Conservation (phyloP, 2,888 invertebrate species). For the Euproctis similis region DNA sequence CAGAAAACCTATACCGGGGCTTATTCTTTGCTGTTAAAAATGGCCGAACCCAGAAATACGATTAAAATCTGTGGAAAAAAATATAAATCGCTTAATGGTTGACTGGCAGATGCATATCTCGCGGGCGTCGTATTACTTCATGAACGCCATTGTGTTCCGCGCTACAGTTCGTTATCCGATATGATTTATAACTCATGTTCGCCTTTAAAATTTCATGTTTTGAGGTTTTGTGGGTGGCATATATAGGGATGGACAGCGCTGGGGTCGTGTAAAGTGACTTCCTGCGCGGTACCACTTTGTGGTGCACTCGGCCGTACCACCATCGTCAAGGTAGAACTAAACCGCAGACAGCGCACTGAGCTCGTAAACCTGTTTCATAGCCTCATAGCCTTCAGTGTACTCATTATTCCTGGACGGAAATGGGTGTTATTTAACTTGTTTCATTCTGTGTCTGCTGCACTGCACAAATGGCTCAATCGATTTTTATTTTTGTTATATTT, state of each 20-base stretch:
- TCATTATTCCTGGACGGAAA: too few relatives aligned
- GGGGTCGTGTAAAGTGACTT: conserved; percentile 22
- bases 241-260: conserved; percentile 13
- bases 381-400: too few relatives aligned
- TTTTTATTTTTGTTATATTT: too few relatives aligned
- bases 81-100: too few relatives aligned
- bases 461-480: too few relatives aligned
- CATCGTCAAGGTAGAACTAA: conserved; percentile 42
- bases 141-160: conserved; percentile 45
- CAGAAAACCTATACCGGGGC: too few relatives aligned
- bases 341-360: conserved; percentile 56
- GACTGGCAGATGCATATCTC: conserved; percentile 38
- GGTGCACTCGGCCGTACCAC: conserved; percentile 50
- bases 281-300: conserved; percentile 55
- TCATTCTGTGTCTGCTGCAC: too few relatives aligned
- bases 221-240: conserved; percentile 38
- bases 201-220: conserved; percentile 33
- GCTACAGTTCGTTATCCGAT: conserved; percentile 48
- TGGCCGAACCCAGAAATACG: too few relatives aligned
- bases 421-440: too few relatives aligned
- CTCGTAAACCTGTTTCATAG: conserved; percentile 54
- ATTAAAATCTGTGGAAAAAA: too few relatives aligned
- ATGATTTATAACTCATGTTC: conserved; percentile 23
- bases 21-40: too few relatives aligned
- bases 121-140: conserved; percentile 45